Evolutionary conservation across 2,113 vertebrate genomes (phyloP).

Genomic region (Chrysochloris asiatica): DNA sequence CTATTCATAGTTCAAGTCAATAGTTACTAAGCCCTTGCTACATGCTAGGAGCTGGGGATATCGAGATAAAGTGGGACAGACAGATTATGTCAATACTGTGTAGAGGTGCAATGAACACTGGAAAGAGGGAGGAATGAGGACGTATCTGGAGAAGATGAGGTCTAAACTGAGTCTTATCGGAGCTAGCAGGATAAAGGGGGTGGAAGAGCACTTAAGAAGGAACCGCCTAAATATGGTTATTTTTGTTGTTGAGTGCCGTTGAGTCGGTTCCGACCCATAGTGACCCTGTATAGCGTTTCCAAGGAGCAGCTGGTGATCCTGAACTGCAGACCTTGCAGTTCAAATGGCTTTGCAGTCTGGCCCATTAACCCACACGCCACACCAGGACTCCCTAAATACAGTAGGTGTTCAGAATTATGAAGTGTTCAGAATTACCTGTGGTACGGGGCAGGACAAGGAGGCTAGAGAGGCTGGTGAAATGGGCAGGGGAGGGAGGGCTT

Average conservation of each 20-base stretch:
- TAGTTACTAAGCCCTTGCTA: not conserved
- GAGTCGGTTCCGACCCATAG: too few species aligned
- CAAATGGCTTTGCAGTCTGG: too few species aligned
- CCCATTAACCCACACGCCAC: too few species aligned
- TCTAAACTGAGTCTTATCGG: not conserved
- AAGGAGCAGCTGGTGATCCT: too few species aligned
- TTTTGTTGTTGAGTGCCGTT: too few species aligned
- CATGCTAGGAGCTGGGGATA: not conserved
- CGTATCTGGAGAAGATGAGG: not conserved
- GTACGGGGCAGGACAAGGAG: not conserved
- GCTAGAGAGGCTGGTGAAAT: rapidly evolving
- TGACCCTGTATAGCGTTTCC: too few species aligned
- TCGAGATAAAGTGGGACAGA: not conserved
- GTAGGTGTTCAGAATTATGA: not conserved
- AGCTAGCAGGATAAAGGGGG: not conserved
- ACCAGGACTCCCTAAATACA: not conserved
- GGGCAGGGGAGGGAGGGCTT: not conserved
- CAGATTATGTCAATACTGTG: not conserved
- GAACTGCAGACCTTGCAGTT: too few species aligned
- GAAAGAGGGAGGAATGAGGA: not conserved
- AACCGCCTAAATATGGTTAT: too few species aligned
- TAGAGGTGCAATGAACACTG: too few species aligned
- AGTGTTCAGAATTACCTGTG: not conserved
- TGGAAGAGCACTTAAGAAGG: too few species aligned
- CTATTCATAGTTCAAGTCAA: too few species aligned